Percentiles rank a stretch among this genome's conserved stretches.
Conservation (phyloP, 2,113 vertebrate species). For the Spermophilus dauricus region DNA sequence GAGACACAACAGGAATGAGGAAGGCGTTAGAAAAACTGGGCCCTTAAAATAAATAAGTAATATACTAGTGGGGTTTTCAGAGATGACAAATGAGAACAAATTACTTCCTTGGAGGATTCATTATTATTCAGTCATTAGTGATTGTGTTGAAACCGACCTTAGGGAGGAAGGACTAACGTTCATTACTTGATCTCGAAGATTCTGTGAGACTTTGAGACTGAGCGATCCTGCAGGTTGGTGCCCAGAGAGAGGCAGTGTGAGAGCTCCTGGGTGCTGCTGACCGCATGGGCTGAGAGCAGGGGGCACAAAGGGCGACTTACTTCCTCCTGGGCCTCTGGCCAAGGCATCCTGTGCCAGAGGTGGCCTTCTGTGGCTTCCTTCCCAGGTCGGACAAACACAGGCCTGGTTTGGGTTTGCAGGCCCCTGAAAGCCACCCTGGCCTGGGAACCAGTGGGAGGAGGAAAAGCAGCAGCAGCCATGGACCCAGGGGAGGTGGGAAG, state of each 20-base stretch:
- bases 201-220: not conserved
- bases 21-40: not conserved
- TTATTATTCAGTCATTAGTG: not conserved
- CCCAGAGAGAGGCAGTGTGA: not conserved
- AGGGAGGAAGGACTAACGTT: not conserved
- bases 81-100: not conserved
- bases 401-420: not conserved
- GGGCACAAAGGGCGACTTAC: not conserved
- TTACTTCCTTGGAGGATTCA: not conserved
- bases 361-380: not conserved
- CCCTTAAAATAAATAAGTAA: not conserved
- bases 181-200: not conserved
- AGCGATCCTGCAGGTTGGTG: not conserved
- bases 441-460: not conserved
- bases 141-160: not conserved
- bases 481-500: not conserved
- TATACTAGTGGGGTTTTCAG: not conserved
- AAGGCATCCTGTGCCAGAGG: not conserved
- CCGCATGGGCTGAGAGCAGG: not conserved
- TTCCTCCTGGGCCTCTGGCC: not conserved
- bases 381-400: not conserved
- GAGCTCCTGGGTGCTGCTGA: not conserved
- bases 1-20: slow-evolving; percentile 23
- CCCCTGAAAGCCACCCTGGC: not conserved
- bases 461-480: not conserved